Evolutionary conservation across 2,113 vertebrate species (phyloP), one percentile per base, ranked within the genome.

Genomic region (Bombycilla garrulus): DNA sequence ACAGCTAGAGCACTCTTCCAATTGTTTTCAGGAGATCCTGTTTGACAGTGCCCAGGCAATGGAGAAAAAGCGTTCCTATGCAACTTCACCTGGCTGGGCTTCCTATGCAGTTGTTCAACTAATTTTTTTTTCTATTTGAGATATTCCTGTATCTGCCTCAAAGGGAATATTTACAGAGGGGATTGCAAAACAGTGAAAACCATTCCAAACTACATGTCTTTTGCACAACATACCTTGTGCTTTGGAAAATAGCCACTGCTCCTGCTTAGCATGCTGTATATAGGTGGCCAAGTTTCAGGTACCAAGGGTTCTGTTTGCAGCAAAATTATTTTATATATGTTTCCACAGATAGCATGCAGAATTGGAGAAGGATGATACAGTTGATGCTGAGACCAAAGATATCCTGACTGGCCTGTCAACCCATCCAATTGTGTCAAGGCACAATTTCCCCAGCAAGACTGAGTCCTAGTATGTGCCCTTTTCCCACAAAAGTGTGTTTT

Each of bases 221-320:
- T 64, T 50, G 5, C 16, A 35, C 0, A 0, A 12, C 29, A 20
- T 40, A 40, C 24, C 13, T 47, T 33, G 23, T 60, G 13, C 56
- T 90, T 78, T 81, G 48, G 60, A 85, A 78, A 85, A 45, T 5
- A 28, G 12, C 11, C 50, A 51, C 36, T n/a, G 44, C 69, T 80
- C 11, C 26, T 62, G 8, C 23, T 57, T 31, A 57, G 6, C 20
- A 82, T 40, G 38, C 51, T 66, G 16, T 62, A 12, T 62, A 12
- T 29, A 60, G 38, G 13, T 47, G n/a, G 19, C 48, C 13, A 45
- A 7, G 2, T 73, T 78, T 73, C 50, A 53, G 10, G 12, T 45
- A 26, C 15, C 28, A 56, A 85, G 22, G 9, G 3, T n/a, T 86
- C 51, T 62, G 6, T 54, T 88, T 54, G 25, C 28, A 81, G 64